Conservation (phyloP, 1,140 invertebrate species). For the Lasioglossum albipes region DNA sequence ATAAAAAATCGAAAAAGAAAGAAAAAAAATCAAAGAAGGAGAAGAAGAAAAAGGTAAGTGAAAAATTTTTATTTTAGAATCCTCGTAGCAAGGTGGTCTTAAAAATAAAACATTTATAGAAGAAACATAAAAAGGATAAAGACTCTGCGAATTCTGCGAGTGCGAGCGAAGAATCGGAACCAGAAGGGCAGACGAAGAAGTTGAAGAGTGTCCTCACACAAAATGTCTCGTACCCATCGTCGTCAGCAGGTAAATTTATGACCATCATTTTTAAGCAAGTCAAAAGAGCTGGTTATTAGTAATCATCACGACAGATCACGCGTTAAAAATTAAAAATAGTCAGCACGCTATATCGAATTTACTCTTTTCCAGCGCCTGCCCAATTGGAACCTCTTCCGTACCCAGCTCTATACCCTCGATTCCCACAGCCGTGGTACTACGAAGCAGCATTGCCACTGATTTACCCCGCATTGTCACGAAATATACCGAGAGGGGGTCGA, state of each 20-base stretch:
- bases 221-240: slow-evolving; percentile 52
- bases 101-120: slow-evolving; percentile 57
- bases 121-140: slow-evolving; percentile 70
- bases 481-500: slow-evolving; percentile 47
- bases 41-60: slow-evolving; percentile 73
- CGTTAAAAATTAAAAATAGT: too few relatives aligned
- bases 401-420: slow-evolving; percentile 68
- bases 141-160: slow-evolving; percentile 57
- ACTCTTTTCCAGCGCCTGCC: slow-evolving; percentile 4
- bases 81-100: background rate
- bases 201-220: slow-evolving; percentile 68
- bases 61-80: slow-evolving; percentile 4
- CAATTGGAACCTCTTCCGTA: slow-evolving; percentile 29
- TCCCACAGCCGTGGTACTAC: slow-evolving; percentile 75
- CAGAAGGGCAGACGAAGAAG: slow-evolving; percentile 69
- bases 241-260: slow-evolving; percentile 58
- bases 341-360: background rate
- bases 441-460: slow-evolving; percentile 69
- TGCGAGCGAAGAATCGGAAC: slow-evolving; percentile 59
- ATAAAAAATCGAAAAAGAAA: slow-evolving; percentile 70
- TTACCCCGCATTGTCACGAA: slow-evolving; percentile 66
- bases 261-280: too few relatives aligned
- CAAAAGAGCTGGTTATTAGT: too few relatives aligned
- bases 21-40: slow-evolving; percentile 72
- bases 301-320: too few relatives aligned